Percentiles rank a stretch among this genome's conserved stretches.
phyloP scores from a whole-genome alignment of 2,888 invertebrate species.

The Brenthis daphne region DNA sequence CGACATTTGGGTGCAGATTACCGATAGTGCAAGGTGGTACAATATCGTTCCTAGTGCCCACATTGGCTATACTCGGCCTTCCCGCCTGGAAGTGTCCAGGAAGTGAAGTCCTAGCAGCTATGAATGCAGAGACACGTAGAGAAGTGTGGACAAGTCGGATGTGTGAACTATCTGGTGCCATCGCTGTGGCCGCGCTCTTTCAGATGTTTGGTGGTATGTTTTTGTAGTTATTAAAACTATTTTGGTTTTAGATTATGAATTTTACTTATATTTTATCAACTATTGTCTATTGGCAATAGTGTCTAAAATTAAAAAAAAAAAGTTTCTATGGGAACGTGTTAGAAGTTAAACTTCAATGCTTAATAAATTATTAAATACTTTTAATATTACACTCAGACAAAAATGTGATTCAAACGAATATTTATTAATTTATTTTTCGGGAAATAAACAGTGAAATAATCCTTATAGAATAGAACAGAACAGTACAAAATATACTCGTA shows the following conservation, averaged over 20 bases:
- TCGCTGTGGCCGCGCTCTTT: conserved; percentile 89
- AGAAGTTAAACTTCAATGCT: too few relatives aligned
- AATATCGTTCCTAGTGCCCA: conserved; percentile 90
- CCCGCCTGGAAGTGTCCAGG: conserved; percentile 88
- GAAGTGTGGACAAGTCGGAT: conserved; percentile 88
- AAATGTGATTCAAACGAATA: too few relatives aligned
- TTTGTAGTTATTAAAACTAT: background rate
- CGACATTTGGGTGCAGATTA: conserved; percentile 88
- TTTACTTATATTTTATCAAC: background rate
- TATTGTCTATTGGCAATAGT: background rate
- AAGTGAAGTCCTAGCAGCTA: conserved; percentile 70
- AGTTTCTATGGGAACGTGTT: too few relatives aligned
- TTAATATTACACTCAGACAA: too few relatives aligned
- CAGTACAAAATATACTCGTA: too few relatives aligned
- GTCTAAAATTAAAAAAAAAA: background rate
- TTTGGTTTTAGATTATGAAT: background rate
- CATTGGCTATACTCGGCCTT: conserved; percentile 87
- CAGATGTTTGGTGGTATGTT: conserved; percentile 86
- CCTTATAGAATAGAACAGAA: too few relatives aligned
- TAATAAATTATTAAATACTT: too few relatives aligned
- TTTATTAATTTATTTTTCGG: too few relatives aligned
- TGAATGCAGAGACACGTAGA: conserved; percentile 80
- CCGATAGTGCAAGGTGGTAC: conserved; percentile 91
- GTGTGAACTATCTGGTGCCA: conserved; percentile 92
- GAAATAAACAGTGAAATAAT: too few relatives aligned